Base-by-base conservation (phyloP, 2,797 vertebrate genomes). In the Pseudomugil tenellus region DNA sequence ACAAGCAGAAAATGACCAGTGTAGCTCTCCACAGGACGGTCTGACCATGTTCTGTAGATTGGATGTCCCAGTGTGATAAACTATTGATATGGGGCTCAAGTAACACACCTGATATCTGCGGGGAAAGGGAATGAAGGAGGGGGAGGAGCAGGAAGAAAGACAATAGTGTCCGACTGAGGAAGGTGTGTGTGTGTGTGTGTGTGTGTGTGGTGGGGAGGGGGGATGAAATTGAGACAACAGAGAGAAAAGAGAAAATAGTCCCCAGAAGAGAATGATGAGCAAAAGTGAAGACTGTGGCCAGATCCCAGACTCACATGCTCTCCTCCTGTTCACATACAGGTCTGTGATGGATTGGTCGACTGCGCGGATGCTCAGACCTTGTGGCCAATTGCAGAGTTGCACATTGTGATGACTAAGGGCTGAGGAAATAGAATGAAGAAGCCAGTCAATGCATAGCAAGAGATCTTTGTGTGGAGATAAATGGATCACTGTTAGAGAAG, bases 31-130 rank as follows among this genome's bases (percentile, higher is more conserved):
- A 77, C 2, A 64, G 84, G 90, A 87, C 85, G 79, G 67, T 83
- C 87, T 68, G 65, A 80, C 82, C 76, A 73, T 61, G 58, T 68
- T 87, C 92, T 92, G 93, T 95, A 93, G 93, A 96, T 96, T 93
- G 94, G 93, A 93, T 95, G 93, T 96, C 95, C 88, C 91, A 93
- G 93, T 92, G 90, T 94, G 92, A 95, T 97, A 95, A 98, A 96
- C 86, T 94, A 97, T 97, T 96, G 86, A 98, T 97, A 94, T 80
- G 70, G 84, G 89, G 94, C 92, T 98, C 96, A 93, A 91, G 92
- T 97, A 90, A 89, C 95, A 91, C 92, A 94, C 90, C 89, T 94
- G 95, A 95, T 96, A 94, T 86, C 79, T 87, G 81, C 74, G 72
- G 39, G 52, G 14, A 69, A 74, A 52, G 54, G 62, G 51, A 25